Conservation (phyloP, 2,797 vertebrate genomes). For the Chromis chromis region DNA sequence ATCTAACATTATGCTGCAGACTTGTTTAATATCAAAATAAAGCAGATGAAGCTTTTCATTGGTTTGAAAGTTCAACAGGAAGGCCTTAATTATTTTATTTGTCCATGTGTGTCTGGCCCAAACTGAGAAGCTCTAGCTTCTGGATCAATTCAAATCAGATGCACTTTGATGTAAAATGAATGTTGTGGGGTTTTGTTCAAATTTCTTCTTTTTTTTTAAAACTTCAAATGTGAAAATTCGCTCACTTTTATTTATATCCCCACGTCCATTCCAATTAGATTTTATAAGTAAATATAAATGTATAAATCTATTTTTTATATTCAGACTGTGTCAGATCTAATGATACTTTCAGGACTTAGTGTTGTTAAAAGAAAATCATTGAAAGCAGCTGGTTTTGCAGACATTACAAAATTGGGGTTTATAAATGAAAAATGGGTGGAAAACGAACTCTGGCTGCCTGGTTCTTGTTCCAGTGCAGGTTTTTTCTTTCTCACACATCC, state of each 20-base stretch:
- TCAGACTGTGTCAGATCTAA: slow-evolving; percentile 87
- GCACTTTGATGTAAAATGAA: slow-evolving; percentile 92
- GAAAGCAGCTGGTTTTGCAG: slow-evolving; percentile 97
- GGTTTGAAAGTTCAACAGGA: slow-evolving; percentile 15
- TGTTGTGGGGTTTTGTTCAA: slow-evolving; percentile 86
- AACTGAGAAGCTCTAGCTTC: slow-evolving; percentile 42
- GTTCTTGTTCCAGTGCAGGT: slow-evolving; percentile 40
- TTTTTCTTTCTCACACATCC: slow-evolving; percentile 23
- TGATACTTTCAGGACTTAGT: slow-evolving; percentile 80
- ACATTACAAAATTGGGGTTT: slow-evolving; percentile 84
- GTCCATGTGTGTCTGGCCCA: slow-evolving; percentile 37
- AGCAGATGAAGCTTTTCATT: slow-evolving; percentile 18
- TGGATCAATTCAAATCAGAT: slow-evolving; percentile 78
- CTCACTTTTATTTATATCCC: slow-evolving; percentile 92
- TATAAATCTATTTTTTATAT: slow-evolving; percentile 90
- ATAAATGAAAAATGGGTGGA: slow-evolving; percentile 76
- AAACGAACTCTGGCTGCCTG: slow-evolving; percentile 64
- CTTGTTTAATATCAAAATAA: slow-evolving; percentile 13
- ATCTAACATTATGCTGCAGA: neutral
- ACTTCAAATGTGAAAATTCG: slow-evolving; percentile 90
- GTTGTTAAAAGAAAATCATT: slow-evolving; percentile 66
- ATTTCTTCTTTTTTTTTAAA: slow-evolving; percentile 55
- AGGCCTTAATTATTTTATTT: slow-evolving; percentile 25
- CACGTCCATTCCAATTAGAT: slow-evolving; percentile 85
- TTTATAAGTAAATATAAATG: slow-evolving; percentile 91